Evolutionary conservation across 2,113 vertebrate species (phyloP), one percentile per base, ranked within the genome.

Genomic region (Phrynosoma platyrhinos): DNA sequence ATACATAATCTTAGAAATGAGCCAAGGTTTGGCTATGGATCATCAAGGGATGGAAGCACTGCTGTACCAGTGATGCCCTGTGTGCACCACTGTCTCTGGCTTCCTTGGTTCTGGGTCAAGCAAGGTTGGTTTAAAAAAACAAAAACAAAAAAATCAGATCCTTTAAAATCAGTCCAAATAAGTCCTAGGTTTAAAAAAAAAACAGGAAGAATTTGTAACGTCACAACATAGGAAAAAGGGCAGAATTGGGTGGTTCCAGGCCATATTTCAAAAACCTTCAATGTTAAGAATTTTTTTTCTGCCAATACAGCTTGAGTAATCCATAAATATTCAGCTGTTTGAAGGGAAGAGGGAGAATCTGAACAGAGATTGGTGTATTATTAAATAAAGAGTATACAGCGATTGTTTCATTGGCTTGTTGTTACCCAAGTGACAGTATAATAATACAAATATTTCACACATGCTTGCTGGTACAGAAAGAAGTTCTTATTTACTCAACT

Each of bases 301-400:
- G 82, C 30, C 82, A 84, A 9, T 72, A 75, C 10, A 58, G 71
- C 52, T 84, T 62, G 53, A 84, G 32, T 27, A 62, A n/a, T 55
- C 32, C 21, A 21, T 9, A 21, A 62, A n/a, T 23, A 75, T 6
- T 75, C 71, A 62, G 69, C 32, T 40, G 20, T 58, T 84, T 75
- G 71, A 58, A 84, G 53, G n/a, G 47, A 23, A 75, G 5, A 84
- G 12, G 86, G 36, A 91, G 90, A 94, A 89, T 68, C 84, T 88
- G 53, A 72, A 0, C 82, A n/a, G 82, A 52, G 27, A 90, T 76
- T 40, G 9, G 21, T 30, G 78, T 80, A 42, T 25, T 18, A 74
- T 84, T 79, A 79, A 83, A 78, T 88, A 76, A 79, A 84, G 64
- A 30, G 30, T 52, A 82, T 80, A 27, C 4, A 66, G 53, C 10